Base-by-base conservation (phyloP, 1,140 invertebrate species). In the Epicauta chinensis region DNA sequence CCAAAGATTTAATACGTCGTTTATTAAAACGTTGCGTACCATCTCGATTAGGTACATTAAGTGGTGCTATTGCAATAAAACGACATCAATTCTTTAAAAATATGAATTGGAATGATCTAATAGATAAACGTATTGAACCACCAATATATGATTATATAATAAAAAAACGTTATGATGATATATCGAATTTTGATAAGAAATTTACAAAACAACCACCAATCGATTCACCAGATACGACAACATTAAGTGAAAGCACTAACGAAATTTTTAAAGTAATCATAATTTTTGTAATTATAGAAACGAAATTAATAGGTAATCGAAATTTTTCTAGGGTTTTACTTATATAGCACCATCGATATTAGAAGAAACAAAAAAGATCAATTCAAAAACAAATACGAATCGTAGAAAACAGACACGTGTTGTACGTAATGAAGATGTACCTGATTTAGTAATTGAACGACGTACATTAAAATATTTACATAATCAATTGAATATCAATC, bases 151-250 rank as follows among this genome's bases (percentile, higher is more conserved):
- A 35, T 13, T 36, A 36, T 32, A 52, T 16, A 43, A n/a, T 48
- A 52, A 49, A 42, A 10, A 52, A 36, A 10, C 52, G 45, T 29
- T 94, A 96, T 63, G 96, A 98, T 69, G 97, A 99, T 76, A 92
- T 93, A 0, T 97, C 93, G 40, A 93, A 98, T 67, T 99, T 99
- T 74, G 97, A 99, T 72, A 93, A 91, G 48, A 93, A 95, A 73
- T 99, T 99, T 72, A 99, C 97, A 10, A 85, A 86, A 68, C 93
- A 97, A 73, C 93, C 94, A 32, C 94, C 97, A 11, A 89, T 99
- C 23, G 97, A 99, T 76, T 98, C 94, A 23, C 97, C 97, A n/a
- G 96, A 96, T 71, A 95, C 98, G 69, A 89, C 90, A 44, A 89
- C 84, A 47, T 79, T 99, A 38, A 97, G 94, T 73, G 93, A 95